A percentile compares a stretch with the other conserved stretches of the same genome.
Evolutionary conservation across 2,113 vertebrate genomes (phyloP).

Genomic region (Engystomops pustulosus): DNA sequence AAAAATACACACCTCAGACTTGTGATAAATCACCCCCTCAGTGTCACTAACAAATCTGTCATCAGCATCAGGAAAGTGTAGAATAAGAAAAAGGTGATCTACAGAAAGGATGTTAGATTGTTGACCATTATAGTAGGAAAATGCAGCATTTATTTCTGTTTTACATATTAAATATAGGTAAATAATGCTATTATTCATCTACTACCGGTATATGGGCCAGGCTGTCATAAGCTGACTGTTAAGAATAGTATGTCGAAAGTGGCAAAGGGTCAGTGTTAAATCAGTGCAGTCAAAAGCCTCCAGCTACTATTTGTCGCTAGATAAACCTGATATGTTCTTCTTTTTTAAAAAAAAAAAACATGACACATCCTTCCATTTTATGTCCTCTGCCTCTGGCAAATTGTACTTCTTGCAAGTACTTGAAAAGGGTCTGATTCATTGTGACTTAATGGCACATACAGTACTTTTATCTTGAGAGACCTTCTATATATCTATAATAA

Average conservation of each 20-base stretch:
- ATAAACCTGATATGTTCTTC: conserved; percentile 1
- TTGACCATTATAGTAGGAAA: no score
- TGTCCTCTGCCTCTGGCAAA: neutral
- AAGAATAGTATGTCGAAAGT: neutral
- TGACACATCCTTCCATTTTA: conserved; percentile 26
- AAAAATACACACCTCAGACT: no score
- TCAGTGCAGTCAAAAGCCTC: neutral
- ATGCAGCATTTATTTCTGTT: no score
- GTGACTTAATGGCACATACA: neutral
- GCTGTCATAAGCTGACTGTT: neutral
- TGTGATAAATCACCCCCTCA: no score
- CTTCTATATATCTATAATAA: no score
- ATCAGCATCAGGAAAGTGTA: no score
- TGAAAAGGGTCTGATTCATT: neutral
- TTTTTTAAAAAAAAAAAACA: no score
- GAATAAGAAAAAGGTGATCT: no score
- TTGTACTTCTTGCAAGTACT: conserved; percentile 22
- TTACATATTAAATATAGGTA: no score
- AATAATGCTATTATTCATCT: neutral
- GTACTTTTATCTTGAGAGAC: neutral
- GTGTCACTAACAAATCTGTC: no score
- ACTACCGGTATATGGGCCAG: no score
- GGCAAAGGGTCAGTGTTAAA: neutral
- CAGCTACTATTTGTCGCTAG: neutral
- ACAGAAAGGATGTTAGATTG: no score